Evolutionary conservation across 1,140 invertebrate species (phyloP).

Genomic region (Metopolophium dirhodum): DNA sequence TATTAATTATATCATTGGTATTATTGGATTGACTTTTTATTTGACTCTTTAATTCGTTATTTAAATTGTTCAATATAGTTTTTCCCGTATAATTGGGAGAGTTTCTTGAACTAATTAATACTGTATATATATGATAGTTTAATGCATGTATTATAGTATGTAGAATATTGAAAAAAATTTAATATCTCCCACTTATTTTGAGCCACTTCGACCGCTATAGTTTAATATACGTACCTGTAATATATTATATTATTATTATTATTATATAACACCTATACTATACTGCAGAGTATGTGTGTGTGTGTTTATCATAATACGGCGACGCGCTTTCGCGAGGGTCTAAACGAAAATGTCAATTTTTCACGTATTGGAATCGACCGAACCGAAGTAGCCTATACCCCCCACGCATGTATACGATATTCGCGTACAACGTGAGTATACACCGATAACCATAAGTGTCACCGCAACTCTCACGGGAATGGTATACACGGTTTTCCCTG

Average conservation of each 20-base stretch:
- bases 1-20: no score
- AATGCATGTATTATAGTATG: background rate
- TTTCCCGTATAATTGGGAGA: no score
- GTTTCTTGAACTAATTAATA: no score
- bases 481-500: slow-evolving; percentile 11
- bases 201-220: background rate
- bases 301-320: background rate
- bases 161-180: background rate
- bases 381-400: background rate
- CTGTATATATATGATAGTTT: no score
- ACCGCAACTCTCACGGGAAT: slow-evolving; percentile 37
- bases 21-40: no score
- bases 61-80: no score
- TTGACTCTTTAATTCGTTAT: no score
- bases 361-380: background rate
- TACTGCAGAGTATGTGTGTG: background rate
- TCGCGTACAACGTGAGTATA: background rate
- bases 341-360: slow-evolving; percentile 20
- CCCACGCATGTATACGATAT: background rate
- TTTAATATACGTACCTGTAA: background rate
- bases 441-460: slow-evolving; percentile 43
- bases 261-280: background rate
- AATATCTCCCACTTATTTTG: background rate
- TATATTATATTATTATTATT: background rate
- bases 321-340: background rate